These are phyloP conservation scores for Lamproptera curius DNA, from an alignment of 2,888 invertebrate species.

Conservation along the genomic window DNA sequence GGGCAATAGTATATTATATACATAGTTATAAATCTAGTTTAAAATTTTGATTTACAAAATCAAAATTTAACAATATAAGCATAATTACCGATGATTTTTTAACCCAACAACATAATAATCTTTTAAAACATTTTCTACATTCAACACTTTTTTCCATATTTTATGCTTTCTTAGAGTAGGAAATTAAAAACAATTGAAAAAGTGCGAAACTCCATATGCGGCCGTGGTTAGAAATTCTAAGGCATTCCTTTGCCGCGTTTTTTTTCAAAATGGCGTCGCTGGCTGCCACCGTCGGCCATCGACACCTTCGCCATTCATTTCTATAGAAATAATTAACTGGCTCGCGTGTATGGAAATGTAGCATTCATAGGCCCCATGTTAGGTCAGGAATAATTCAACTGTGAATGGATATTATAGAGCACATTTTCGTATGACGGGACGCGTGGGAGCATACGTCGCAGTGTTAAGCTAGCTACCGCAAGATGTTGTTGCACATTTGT, in stretches of 20 bases:
- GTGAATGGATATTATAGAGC: not conserved
- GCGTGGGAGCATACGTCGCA: not conserved
- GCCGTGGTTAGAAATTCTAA: not conserved
- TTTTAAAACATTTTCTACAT: too few relatives aligned
- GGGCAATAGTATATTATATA: too few relatives aligned
- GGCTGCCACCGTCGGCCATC: conserved; percentile 12
- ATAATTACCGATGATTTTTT: too few relatives aligned
- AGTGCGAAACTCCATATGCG: not conserved
- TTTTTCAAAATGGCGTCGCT: conserved; percentile 18
- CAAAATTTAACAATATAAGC: too few relatives aligned
- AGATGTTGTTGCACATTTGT: conserved; percentile 2
- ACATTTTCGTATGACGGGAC: not conserved
- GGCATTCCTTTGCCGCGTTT: conserved; percentile 2
- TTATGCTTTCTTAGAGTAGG: not conserved
- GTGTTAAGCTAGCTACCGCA: not conserved
- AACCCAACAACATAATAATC: too few relatives aligned
- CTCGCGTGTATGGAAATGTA: conserved; percentile 18
- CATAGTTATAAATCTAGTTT: too few relatives aligned
- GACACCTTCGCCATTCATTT: conserved; percentile 19
- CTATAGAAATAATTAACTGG: conserved; percentile 18
- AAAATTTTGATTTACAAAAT: too few relatives aligned
- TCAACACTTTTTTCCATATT: too few relatives aligned
- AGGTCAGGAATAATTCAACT: not conserved
- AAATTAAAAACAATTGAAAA: not conserved
- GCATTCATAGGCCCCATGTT: not conserved